phyloP scores from a whole-genome alignment of 2,113 vertebrate species.

The Ptyas mucosa region DNA sequence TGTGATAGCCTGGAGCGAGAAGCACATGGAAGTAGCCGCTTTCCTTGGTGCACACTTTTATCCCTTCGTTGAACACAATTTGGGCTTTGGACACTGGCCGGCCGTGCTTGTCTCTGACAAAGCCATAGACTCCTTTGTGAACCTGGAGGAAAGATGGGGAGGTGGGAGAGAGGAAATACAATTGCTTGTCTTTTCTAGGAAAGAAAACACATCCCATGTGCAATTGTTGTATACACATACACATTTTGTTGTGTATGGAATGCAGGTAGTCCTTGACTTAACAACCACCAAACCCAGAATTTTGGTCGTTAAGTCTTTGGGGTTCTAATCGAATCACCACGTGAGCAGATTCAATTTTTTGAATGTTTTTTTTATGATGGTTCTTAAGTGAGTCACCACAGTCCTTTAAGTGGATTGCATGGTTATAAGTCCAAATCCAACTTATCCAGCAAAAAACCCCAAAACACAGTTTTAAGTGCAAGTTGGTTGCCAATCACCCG shows the following conservation, averaged over 20 bases:
- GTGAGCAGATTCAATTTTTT: background rate
- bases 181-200: background rate
- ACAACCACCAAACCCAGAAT: background rate
- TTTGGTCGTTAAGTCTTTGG: background rate
- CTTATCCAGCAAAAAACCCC: too few relatives aligned
- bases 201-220: background rate
- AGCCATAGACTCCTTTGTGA: conserved; percentile 90
- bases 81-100: conserved; percentile 85
- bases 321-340: background rate
- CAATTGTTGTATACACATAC: background rate
- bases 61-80: conserved; percentile 83
- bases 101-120: conserved; percentile 87
- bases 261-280: background rate
- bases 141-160: conserved; percentile 69
- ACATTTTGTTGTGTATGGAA: background rate
- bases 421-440: too few relatives aligned
- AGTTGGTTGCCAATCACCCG: too few relatives aligned
- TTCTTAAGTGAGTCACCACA: background rate
- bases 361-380: background rate
- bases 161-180: too few relatives aligned
- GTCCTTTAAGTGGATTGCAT: too few relatives aligned
- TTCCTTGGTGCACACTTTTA: conserved; percentile 78
- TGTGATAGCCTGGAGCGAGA: conserved; percentile 87
- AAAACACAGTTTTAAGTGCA: too few relatives aligned
- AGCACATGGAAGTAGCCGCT: conserved; percentile 91